Evolutionary conservation across 2,113 vertebrate species (phyloP).

Genomic region (Eubucco bourcierii): DNA sequence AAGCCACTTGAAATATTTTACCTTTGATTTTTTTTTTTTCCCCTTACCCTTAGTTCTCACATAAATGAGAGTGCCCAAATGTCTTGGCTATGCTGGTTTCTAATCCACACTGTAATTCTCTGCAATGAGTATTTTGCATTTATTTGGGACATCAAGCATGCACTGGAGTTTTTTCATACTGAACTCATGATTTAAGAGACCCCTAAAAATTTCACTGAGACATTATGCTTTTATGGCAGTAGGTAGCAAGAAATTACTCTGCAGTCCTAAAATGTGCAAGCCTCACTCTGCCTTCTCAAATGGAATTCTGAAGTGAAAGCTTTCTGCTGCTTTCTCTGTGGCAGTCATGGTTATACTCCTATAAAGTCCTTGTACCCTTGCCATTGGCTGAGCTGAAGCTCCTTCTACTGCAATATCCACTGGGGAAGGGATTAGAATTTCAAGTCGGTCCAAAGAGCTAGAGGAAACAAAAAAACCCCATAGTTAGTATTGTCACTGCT

Average conservation of each 20-base stretch:
- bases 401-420: rapidly evolving
- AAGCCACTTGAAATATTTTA: neutral
- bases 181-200: neutral
- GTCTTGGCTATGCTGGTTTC: neutral
- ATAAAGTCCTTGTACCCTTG: neutral
- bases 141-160: neutral
- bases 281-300: neutral
- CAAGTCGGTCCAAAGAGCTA: neutral
- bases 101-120: neutral
- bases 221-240: neutral
- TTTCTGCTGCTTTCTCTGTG: neutral
- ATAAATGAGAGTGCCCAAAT: neutral
- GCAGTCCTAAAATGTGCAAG: neutral
- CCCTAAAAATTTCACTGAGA: neutral
- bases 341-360: neutral
- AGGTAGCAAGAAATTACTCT: neutral
- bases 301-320: neutral
- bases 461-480: neutral
- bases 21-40: neutral
- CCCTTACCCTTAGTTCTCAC: neutral
- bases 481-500: neutral
- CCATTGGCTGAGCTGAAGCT: neutral
- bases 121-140: neutral
- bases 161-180: neutral
- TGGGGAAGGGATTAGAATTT: neutral